These are phyloP conservation scores for Dreissena rostriformis DNA, from an alignment of 1,140 invertebrate genomes.

Conservation along the genomic window DNA sequence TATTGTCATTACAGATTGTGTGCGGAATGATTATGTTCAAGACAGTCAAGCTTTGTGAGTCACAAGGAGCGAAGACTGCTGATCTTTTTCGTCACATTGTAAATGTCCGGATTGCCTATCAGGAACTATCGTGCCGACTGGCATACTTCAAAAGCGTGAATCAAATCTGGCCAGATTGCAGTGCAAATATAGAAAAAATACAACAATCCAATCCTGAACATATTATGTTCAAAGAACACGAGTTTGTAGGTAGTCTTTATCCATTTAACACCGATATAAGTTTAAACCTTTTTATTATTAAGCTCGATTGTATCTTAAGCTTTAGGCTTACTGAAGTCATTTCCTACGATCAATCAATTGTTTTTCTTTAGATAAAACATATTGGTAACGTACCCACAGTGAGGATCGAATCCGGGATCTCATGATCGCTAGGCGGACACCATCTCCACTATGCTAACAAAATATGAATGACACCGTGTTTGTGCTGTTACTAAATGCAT, in stretches of 20 bases:
- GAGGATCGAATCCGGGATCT: too few species aligned
- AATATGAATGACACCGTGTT: too few species aligned
- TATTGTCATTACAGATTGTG: constrained; percentile 30
- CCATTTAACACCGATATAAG: neutral
- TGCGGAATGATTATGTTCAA: constrained; percentile 10
- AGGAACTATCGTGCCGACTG: constrained; percentile 2
- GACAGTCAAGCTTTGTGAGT: neutral
- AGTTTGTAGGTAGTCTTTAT: constrained; percentile 38
- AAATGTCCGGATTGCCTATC: neutral
- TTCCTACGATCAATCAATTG: neutral
- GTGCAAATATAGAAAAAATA: neutral
- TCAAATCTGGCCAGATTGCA: constrained; percentile 38
- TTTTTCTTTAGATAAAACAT: neutral
- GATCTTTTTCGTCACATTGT: constrained; percentile 7
- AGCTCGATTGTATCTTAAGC: neutral
- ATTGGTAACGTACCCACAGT: too few species aligned
- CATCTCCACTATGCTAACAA: too few species aligned
- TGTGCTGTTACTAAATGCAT: too few species aligned
- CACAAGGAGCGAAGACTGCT: neutral
- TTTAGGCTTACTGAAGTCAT: neutral
- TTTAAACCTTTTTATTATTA: neutral
- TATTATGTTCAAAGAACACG: constrained; percentile 21
- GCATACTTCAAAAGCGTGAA: constrained; percentile 25
- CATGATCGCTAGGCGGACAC: too few species aligned
- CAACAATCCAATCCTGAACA: constrained; percentile 21